Conservation (phyloP, 2,888 invertebrate species). For the Sphaeridia pumilis region DNA sequence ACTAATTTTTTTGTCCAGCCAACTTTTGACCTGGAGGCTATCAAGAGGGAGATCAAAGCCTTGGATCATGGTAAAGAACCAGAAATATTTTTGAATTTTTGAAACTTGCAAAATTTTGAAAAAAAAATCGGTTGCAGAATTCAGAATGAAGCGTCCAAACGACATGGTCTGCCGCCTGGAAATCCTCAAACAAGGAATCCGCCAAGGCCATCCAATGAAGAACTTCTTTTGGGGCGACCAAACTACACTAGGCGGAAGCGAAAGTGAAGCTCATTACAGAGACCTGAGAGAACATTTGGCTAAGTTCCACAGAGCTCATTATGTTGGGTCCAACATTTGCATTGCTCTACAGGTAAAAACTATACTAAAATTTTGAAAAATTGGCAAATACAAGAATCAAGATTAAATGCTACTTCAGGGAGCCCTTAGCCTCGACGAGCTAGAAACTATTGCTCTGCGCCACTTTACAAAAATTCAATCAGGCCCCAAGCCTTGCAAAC, state of each 20-base stretch:
- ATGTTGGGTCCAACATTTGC: constrained; percentile 5
- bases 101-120: too few relatives aligned
- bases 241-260: constrained; percentile 6
- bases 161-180: constrained; percentile 12
- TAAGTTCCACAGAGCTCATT: constrained; percentile 4
- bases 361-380: not conserved
- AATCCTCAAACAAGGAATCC: constrained; percentile 6
- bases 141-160: constrained; percentile 10
- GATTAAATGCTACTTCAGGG: constrained; percentile 3
- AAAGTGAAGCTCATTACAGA: not conserved
- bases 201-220: constrained; percentile 7
- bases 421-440: constrained; percentile 2
- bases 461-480: constrained; percentile 10
- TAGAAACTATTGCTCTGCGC: not conserved
- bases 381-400: not conserved
- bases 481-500: not conserved
- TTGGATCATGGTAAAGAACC: constrained; percentile 7
- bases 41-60: constrained; percentile 10
- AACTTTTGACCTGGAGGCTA: constrained; percentile 4
- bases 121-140: too few relatives aligned
- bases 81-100: not conserved
- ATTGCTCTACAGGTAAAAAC: constrained; percentile 10
- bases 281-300: not conserved
- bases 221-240: constrained; percentile 14
- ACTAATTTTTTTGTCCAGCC: constrained; percentile 7